These are phyloP conservation scores for Rallus limicola DNA, from an alignment of 2,113 vertebrate species.

Conservation along the genomic window DNA sequence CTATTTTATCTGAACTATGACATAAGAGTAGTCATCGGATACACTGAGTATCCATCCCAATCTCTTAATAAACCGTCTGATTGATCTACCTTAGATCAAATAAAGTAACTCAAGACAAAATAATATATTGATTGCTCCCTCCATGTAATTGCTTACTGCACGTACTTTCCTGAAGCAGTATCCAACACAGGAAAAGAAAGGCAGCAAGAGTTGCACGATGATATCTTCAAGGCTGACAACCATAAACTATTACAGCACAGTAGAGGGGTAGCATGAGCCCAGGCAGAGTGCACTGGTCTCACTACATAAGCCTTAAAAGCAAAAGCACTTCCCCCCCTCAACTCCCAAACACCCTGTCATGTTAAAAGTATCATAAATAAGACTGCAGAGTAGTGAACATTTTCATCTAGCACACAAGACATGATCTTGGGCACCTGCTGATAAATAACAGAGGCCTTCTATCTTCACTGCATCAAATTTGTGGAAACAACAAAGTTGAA, in stretches of 20 bases:
- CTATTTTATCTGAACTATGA: not conserved
- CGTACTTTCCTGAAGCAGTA: not conserved
- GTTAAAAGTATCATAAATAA: not conserved
- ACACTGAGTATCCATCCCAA: not conserved
- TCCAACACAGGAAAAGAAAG: not conserved
- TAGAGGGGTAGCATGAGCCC: not conserved
- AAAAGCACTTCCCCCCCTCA: not conserved
- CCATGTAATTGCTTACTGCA: not conserved
- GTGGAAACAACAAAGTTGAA: not conserved
- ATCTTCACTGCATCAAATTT: not conserved
- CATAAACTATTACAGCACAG: accelerated
- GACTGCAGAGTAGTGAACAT: not conserved
- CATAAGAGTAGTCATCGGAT: not conserved
- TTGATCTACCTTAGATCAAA: not conserved
- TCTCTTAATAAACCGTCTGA: slow-evolving; percentile 1
- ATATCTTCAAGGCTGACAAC: not conserved
- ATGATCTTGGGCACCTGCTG: not conserved
- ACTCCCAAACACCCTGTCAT: not conserved
- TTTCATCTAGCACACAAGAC: not conserved
- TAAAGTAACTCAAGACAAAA: not conserved
- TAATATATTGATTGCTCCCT: not conserved
- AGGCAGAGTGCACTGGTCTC: not conserved
- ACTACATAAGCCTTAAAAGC: not conserved
- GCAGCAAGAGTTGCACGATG: not conserved
- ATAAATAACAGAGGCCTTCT: not conserved